Evolutionary conservation across 2,888 invertebrate species (phyloP), one percentile per base, ranked within the genome.

Genomic region (Crepidodera aurea): DNA sequence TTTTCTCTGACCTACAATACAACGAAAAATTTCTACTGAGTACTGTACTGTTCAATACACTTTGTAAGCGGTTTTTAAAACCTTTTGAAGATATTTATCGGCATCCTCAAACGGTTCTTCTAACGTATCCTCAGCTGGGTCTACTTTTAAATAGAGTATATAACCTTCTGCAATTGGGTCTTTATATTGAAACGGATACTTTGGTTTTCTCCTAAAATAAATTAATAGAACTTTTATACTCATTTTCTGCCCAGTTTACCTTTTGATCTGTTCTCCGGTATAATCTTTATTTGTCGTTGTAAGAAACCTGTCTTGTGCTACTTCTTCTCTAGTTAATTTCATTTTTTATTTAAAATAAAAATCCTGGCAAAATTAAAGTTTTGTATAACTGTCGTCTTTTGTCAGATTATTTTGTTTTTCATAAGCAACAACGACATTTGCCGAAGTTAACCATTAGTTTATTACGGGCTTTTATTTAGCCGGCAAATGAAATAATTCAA

Each of bases 131-230:
- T 51, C 25, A 39, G 69, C 60, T 4, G 13, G 37, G 27, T 71
- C 71, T 6, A 73, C 34, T 29, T 54, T 60, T n/a, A 75, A 59
- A 62, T 65, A 73, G 13, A 67, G 62, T 64, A 58, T 71, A 42
- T 70, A 74, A 13, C 71, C 66, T 19, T 72, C 71, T 18, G 42
- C 60, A 19, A 75, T 57, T 0, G 73, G 72, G 61, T 74, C 74
- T 42, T 64, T 51, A 64, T 70, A 74, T 51, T 72, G 72, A 10
- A 54, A 2, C 7, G 12, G 37, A 13, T 13, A 13, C 13, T 13
- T 37, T 37, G 15, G 12, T 37, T 37, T 8, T 37, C 5, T 15
- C 8, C 37, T 37, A 37, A 37, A 37, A 37, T 37, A n/a, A n/a
- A 34, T 2, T 34, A n/a, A 10, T n/a, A 34, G n/a, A 34, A 7